These are phyloP conservation scores for Mycetomoellerius zeteki DNA, from an alignment of 1,140 invertebrate species.

Conservation along the genomic window DNA sequence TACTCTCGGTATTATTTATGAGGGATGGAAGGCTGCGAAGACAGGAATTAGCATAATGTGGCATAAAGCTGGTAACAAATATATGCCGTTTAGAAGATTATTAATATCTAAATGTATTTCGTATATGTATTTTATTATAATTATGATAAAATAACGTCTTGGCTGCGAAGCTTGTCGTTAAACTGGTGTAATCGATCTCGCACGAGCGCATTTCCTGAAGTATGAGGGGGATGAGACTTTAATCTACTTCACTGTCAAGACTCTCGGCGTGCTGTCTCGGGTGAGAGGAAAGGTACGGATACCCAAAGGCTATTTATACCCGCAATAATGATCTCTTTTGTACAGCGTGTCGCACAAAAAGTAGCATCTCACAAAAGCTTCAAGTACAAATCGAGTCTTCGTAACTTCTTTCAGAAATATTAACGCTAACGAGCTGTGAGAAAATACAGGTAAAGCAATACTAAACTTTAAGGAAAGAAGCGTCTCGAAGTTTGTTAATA, in stretches of 20 bases:
- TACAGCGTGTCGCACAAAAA: constrained; percentile 8
- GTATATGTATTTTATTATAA: constrained; percentile 4
- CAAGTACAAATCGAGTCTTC: constrained; percentile 29
- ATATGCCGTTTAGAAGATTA: constrained; percentile 3
- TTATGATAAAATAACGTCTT: background rate
- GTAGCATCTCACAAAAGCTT: constrained; percentile 2
- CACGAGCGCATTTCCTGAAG: constrained; percentile 36
- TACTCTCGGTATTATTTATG: constrained; percentile 23
- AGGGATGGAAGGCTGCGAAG: background rate
- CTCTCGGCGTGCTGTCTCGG: constrained; percentile 12
- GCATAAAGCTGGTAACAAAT: constrained; percentile 11
- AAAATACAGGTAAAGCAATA: constrained; percentile 6
- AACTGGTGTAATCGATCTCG: constrained; percentile 42
- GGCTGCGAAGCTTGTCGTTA: background rate
- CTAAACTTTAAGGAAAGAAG: background rate
- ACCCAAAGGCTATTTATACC: constrained; percentile 35
- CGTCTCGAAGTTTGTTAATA: constrained; percentile 18
- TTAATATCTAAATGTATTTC: constrained; percentile 11
- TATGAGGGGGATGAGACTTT: constrained; percentile 37
- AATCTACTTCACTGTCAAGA: constrained; percentile 59
- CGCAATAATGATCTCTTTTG: constrained; percentile 42
- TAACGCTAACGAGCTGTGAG: constrained; percentile 23
- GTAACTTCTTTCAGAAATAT: constrained; percentile 24
- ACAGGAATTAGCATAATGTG: constrained; percentile 44
- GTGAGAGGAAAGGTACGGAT: constrained; percentile 26